These are phyloP conservation scores for Paedocypris sp. DNA, from an alignment of 2,113 vertebrate genomes.

Conservation along the genomic window DNA sequence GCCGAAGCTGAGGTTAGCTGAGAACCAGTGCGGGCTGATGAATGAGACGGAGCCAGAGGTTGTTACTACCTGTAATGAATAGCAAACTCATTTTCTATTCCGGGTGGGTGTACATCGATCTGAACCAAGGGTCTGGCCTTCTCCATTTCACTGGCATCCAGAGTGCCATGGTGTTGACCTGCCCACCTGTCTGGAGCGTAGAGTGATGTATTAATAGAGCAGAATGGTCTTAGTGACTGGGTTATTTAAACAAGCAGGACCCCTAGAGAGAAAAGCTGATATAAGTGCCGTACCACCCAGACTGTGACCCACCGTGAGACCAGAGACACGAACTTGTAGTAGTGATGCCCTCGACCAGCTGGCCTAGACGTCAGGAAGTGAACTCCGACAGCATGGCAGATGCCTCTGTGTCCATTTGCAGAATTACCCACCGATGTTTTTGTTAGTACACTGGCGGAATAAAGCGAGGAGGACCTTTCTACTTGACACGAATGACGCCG, in stretches of 20 bases:
- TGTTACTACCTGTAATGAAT: conserved; percentile 28
- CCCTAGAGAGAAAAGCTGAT: not conserved
- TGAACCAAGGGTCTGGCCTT: conserved; percentile 24
- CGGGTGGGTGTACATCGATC: conserved; percentile 31
- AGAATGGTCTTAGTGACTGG: conserved; percentile 6
- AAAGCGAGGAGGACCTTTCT: too few relatives aligned
- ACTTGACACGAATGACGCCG: too few relatives aligned
- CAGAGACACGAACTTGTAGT: not conserved
- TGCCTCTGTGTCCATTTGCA: conserved; percentile 6
- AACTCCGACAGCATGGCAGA: not conserved
- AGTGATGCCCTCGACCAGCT: conserved; percentile 2
- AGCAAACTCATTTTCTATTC: conserved; percentile 33
- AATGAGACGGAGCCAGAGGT: conserved; percentile 23
- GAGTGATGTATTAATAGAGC: conserved; percentile 34
- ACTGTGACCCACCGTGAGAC: not conserved
- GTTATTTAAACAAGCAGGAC: conserved; percentile 5
- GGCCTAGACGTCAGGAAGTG: not conserved
- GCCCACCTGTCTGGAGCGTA: conserved; percentile 27
- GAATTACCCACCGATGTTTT: not conserved
- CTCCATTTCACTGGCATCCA: conserved; percentile 31
- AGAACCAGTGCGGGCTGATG: conserved; percentile 24
- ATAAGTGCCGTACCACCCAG: not conserved
- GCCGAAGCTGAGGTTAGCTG: conserved; percentile 10
- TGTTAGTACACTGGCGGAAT: conserved; percentile 3
- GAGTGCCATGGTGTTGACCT: conserved; percentile 22